phyloP scores from a whole-genome alignment of 2,888 invertebrate species.

The Parasteatoda lunata region DNA sequence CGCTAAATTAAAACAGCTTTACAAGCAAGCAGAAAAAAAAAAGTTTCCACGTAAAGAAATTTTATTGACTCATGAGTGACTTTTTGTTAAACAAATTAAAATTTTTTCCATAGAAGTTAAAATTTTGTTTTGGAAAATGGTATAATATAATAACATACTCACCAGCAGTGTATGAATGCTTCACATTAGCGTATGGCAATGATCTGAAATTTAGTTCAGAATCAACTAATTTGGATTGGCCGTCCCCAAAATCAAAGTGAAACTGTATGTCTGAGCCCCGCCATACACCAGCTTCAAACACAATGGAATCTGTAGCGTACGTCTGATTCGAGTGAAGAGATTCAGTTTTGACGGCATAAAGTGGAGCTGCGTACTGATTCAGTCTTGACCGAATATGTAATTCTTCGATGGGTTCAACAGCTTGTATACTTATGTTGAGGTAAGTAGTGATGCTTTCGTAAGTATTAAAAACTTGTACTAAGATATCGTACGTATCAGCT shows the following conservation, averaged over 20 bases:
- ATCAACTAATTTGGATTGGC: conserved; percentile 65
- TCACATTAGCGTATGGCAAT: conserved; percentile 44
- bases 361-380: conserved; percentile 65
- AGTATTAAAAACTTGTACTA: conserved; percentile 71
- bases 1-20: not conserved
- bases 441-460: conserved; percentile 70
- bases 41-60: too few species aligned
- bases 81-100: not conserved
- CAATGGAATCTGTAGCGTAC: conserved; percentile 60
- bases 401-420: conserved; percentile 71
- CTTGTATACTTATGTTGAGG: conserved; percentile 71
- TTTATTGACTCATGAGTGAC: too few species aligned
- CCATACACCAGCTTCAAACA: conserved; percentile 67
- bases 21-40: not conserved
- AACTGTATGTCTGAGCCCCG: conserved; percentile 73
- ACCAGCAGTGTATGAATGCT: conserved; percentile 52
- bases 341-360: conserved; percentile 69
- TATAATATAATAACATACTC: not conserved
- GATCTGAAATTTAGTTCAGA: conserved; percentile 48
- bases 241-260: conserved; percentile 74
- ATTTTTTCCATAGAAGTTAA: not conserved
- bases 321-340: not conserved
- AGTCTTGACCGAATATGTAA: conserved; percentile 49
- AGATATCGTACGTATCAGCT: conserved; percentile 71
- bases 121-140: too few species aligned